Evolutionary conservation across 2,113 vertebrate genomes (phyloP).

Genomic region (Burhinus bistriatus): DNA sequence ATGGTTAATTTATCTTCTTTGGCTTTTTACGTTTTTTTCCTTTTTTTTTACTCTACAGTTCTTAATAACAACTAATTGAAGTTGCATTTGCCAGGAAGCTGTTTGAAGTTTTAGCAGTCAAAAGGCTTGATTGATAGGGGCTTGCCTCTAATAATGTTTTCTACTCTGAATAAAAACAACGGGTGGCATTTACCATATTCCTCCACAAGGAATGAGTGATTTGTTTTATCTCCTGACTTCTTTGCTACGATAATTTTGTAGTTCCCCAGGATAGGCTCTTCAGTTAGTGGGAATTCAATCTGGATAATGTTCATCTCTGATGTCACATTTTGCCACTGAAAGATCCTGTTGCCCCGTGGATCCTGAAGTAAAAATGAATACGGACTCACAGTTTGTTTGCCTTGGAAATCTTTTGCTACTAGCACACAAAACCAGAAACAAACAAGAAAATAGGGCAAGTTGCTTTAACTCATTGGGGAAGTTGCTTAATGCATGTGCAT

Average conservation of each 20-base stretch:
- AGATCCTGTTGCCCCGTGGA: conserved; percentile 55
- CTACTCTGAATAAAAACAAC: background rate
- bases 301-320: conserved; percentile 4
- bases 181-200: conserved; percentile 59
- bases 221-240: background rate
- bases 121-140: background rate
- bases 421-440: background rate
- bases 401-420: background rate
- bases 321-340: conserved; percentile 59
- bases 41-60: background rate
- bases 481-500: background rate
- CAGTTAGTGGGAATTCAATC: conserved; percentile 40
- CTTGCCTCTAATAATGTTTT: background rate
- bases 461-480: background rate
- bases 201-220: conserved; percentile 48
- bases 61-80: background rate
- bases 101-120: background rate
- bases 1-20: background rate
- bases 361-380: conserved; percentile 39
- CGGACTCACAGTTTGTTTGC: background rate
- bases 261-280: conserved; percentile 58
- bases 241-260: conserved; percentile 36
- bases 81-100: background rate
- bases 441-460: background rate
- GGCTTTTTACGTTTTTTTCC: background rate